Base-by-base conservation (phyloP, 2,888 invertebrate genomes). In the Watsonalla cultraria region DNA sequence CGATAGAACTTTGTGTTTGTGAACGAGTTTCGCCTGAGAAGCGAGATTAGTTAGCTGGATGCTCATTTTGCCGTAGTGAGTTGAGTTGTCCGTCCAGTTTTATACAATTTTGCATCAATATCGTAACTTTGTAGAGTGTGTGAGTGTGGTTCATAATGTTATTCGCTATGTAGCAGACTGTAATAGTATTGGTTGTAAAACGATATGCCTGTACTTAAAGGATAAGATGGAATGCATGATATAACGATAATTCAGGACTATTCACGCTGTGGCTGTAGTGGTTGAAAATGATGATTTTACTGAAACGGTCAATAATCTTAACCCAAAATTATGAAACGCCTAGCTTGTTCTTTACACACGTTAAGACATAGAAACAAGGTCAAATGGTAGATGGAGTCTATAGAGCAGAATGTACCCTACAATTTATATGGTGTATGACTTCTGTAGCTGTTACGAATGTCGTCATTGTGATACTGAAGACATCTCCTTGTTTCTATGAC, bases 51-150 rank as follows among this genome's bases (percentile, higher is more conserved):
- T 79, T 80, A 74, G 76, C 80, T 86, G 90, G 89, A 90, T 90
- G 85, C 88, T 90, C 90, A 89, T 87, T 67, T 85, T 86, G 82
- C 89, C 70, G 78, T 81, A 86, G 86, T 86, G 87, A 88, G 89
- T 89, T 90, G 90, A 90, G 90, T 88, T 87, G 78, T 88, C 90
- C 90, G 90, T 90, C 90, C 90, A 90, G 78, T 87, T 89, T 89
- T 89, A 80, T 90, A 89, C 82, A 86, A 76, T 82, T 82, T 84
- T 85, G 82, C 84, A 83, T 76, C 77, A 77, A 71, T 76, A 71
- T 73, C 62, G 66, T 75, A 66, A 72, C 67, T 64, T 67, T 60
- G 64, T 73, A 72, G 70, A 64, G 68, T 59, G 67, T 73, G 62
- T 68, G 37, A 37, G 71, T 70, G 70, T 69, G 68, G 65, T 66